Evolutionary conservation across 2,113 vertebrate species (phyloP).

Genomic region (Semnornis frantzii): DNA sequence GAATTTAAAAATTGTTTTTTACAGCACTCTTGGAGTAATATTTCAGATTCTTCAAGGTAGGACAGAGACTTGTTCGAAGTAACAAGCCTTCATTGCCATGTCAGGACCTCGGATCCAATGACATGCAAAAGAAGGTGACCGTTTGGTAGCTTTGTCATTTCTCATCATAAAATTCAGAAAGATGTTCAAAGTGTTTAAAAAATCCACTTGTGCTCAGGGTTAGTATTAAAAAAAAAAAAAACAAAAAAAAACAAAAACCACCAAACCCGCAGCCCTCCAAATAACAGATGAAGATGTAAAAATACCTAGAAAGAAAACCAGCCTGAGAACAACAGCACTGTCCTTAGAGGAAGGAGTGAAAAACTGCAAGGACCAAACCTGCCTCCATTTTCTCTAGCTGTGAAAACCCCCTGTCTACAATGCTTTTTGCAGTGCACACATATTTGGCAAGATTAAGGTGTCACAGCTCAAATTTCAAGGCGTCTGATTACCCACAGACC

Average conservation of each 20-base stretch:
- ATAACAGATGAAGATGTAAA: not conserved
- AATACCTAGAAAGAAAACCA: not conserved
- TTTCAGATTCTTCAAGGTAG: not conserved
- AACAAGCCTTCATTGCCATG: accelerated
- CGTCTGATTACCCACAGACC: constrained; percentile 65
- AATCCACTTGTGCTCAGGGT: not conserved
- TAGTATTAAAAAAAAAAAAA: not conserved
- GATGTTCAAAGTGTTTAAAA: not conserved
- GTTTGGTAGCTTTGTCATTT: not conserved
- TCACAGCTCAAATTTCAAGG: constrained; percentile 76
- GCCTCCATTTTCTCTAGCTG: constrained; percentile 28
- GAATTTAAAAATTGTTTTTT: not conserved
- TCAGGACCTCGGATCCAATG: not conserved
- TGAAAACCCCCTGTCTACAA: not conserved
- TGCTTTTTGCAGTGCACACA: constrained; percentile 29
- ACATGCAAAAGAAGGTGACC: not conserved
- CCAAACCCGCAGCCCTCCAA: not conserved
- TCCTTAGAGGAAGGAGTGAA: not conserved
- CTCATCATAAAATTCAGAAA: not conserved
- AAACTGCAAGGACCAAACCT: not conserved
- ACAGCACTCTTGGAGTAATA: not conserved
- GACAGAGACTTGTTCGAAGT: not conserved
- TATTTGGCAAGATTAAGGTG: constrained; percentile 81
- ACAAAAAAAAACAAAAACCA: too few relatives aligned
- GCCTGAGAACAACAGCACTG: not conserved